phyloP scores from a whole-genome alignment of 1,140 invertebrate genomes.

The Chironomus tepperi region DNA sequence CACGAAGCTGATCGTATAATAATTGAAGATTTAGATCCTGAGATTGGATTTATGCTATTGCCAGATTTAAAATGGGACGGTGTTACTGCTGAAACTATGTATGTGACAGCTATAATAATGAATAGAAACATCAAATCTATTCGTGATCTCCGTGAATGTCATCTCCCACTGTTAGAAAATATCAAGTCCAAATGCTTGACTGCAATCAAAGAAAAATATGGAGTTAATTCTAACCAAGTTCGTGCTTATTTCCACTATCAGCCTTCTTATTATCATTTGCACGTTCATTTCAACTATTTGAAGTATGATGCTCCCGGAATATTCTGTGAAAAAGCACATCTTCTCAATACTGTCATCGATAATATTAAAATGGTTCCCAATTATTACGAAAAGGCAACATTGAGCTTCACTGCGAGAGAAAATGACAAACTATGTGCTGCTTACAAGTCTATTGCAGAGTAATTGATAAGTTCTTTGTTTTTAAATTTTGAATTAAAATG shows the following conservation, averaged over 20 bases:
- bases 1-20: conserved; percentile 80
- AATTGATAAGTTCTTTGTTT: too few species aligned
- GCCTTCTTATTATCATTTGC: conserved; percentile 93
- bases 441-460: conserved; percentile 40
- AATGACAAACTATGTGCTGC: conserved; percentile 48
- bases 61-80: conserved; percentile 95
- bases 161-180: conserved; percentile 77
- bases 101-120: conserved; percentile 73
- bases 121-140: conserved; percentile 68
- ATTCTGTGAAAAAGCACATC: conserved; percentile 72
- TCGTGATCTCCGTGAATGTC: conserved; percentile 64
- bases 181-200: conserved; percentile 63
- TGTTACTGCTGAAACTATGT: conserved; percentile 61
- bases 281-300: conserved; percentile 86
- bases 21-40: conserved; percentile 69
- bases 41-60: conserved; percentile 76
- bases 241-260: conserved; percentile 91
- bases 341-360: conserved; percentile 80
- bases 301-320: conserved; percentile 73
- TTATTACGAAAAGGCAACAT: conserved; percentile 74
- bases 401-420: conserved; percentile 62
- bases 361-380: conserved; percentile 75
- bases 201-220: conserved; percentile 72
- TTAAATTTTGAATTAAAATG: too few species aligned
- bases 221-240: conserved; percentile 58